Evolutionary conservation across 2,888 invertebrate species (phyloP), one percentile per base, ranked within the genome.

Genomic region (Psylliodes chrysocephalus): DNA sequence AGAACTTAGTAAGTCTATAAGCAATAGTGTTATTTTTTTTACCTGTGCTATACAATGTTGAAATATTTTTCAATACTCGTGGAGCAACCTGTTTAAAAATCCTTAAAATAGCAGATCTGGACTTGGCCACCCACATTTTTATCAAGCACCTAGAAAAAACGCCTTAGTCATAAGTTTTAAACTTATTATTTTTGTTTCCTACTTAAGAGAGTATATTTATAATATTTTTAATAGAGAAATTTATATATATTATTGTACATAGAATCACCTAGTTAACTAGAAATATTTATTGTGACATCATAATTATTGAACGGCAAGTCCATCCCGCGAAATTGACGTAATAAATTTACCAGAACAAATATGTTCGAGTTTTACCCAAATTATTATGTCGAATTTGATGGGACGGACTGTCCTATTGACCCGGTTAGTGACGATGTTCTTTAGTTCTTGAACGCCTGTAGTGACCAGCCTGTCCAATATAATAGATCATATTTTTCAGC

Each of bases 201-300:
- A 85, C 84, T 85, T 81, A 83, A 86, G 85, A 86, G 86, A 86
- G 83, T 84, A 87, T 87, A 86, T 86, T 86, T 86, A 83, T 86
- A 85, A 82, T 82, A 82, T 82, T 82, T 82, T 82, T 82, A 81
- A 81, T 82, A 82, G 81, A 82, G 81, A 82, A 79, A 82, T 80
- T 80, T 85, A 83, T 86, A 85, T 84, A 78, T 77, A 78, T 78
- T 78, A 75, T 77, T 77, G 77, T 78, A 79, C 66, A 79, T 78
- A 80, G 74, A n/a, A 74, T 72, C 68, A 66, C 73, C 70, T 78
- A 79, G 77, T 72, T 72, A 71, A 72, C 73, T 78, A 78, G 75
- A 71, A 59, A 60, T 70, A 73, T 74, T 73, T 73, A 73, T 64
- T 60, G 55, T 60, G 25, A 64, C 44, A 60, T 46, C 59, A 46